Evolutionary conservation across 2,888 invertebrate species (phyloP), one percentile per base, ranked within the genome.

Genomic region (Drosophila rellima): DNA sequence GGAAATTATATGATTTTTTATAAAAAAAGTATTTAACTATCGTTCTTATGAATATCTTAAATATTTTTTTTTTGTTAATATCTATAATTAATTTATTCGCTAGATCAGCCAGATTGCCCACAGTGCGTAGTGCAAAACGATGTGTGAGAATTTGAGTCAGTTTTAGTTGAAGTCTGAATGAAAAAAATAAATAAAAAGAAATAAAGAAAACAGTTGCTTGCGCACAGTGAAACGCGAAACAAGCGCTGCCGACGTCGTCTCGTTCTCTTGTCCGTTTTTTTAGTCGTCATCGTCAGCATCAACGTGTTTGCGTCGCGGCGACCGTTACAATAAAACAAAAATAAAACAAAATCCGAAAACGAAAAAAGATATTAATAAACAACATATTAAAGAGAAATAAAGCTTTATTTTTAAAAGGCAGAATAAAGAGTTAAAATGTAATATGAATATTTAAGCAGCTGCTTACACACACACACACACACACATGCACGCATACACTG

Each of bases 181-280:
- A 56, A 62, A 63, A 60, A 68, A 55, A 65, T 37, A 48, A 75
- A 57, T 23, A 63, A 47, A 67, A 74, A 61, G 29, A 75, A 67
- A 52, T 70, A 70, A 74, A 70, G 66, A 76, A 74, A 78, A 75
- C 82, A 81, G 84, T 84, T 77, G 84, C 81, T 81, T 84, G 82
- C 68, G 78, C 78, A 81, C 82, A 81, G 78, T 83, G 84, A 80
- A 80, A 80, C 81, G 83, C 81, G 80, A 82, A 82, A 70, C 80
- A 81, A 83, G 83, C 80, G 54, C 67, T 62, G 64, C 48, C 74
- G 62, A 66, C 74, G 73, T 52, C 74, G 82, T 59, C 74, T 44
- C 61, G 20, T 20, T 35, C 35, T 54, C 33, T 45, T 54, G 44
- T 54, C 54, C 54, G 44, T n/a, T 42, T 54, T 50, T 42, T 42